Evolutionary conservation across 2,888 invertebrate genomes (phyloP).

Genomic region (Ypsolopha scabrella): DNA sequence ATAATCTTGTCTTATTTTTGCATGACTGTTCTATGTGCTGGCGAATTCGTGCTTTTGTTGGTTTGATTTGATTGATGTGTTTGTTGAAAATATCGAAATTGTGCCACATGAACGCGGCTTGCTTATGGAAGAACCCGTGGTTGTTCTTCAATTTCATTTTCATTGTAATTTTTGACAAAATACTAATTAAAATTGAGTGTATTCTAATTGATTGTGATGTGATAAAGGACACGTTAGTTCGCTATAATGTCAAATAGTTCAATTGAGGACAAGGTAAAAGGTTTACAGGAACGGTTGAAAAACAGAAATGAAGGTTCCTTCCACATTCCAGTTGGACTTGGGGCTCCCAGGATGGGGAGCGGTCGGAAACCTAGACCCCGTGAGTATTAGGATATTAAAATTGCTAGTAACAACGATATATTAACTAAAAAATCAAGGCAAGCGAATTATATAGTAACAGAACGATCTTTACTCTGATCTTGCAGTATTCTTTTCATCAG

Average conservation of each 20-base stretch:
- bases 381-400: slow-evolving; percentile 45
- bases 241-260: slow-evolving; percentile 77
- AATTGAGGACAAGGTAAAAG: slow-evolving; percentile 84
- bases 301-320: slow-evolving; percentile 66
- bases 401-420: background rate
- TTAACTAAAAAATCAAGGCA: too few species aligned
- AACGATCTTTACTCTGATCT: too few species aligned
- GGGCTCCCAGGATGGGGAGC: slow-evolving; percentile 61
- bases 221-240: slow-evolving; percentile 26
- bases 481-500: too few species aligned
- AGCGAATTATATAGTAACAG: too few species aligned
- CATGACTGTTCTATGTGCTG: slow-evolving; percentile 50
- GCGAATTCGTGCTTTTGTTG: too few species aligned
- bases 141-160: slow-evolving; percentile 16
- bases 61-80: background rate
- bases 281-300: slow-evolving; percentile 81
- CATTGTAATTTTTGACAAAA: slow-evolving; percentile 53
- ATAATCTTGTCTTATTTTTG: slow-evolving; percentile 40
- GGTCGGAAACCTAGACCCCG: slow-evolving; percentile 75
- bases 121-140: too few species aligned
- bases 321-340: slow-evolving; percentile 67
- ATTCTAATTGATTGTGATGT: slow-evolving; percentile 34
- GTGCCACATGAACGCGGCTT: too few species aligned
- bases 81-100: too few species aligned
- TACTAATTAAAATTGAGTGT: slow-evolving; percentile 27